Evolutionary conservation across 2,888 invertebrate species (phyloP).

Genomic region (Andrena dorsata): DNA sequence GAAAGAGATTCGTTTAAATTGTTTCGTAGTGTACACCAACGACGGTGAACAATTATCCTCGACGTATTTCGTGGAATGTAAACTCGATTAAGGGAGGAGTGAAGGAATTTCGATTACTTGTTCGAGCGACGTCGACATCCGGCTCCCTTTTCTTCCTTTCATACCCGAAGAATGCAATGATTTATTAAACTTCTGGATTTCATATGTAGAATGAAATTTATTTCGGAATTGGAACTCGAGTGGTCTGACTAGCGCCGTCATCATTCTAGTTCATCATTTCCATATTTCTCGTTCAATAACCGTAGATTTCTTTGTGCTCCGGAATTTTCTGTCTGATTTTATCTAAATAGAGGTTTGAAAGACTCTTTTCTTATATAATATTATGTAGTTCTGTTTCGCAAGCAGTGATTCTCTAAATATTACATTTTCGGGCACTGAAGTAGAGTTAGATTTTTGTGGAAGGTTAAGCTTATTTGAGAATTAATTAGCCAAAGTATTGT

Average conservation of each 20-base stretch:
- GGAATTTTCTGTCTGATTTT: not conserved
- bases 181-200: too few species aligned
- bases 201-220: too few species aligned
- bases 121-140: too few species aligned
- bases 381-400: too few species aligned
- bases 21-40: conserved; percentile 24
- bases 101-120: conserved; percentile 47
- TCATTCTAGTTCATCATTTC: conserved; percentile 3
- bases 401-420: too few species aligned
- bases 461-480: not conserved
- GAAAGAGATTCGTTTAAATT: conserved; percentile 58
- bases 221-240: too few species aligned
- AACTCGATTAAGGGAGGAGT: conserved; percentile 37
- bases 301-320: not conserved
- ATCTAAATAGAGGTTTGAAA: not conserved
- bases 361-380: too few species aligned
- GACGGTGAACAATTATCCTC: conserved; percentile 31
- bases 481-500: not conserved
- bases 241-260: conserved; percentile 3
- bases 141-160: too few species aligned
- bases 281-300: not conserved
- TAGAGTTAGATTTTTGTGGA: too few species aligned
- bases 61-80: conserved; percentile 39
- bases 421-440: too few species aligned
- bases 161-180: too few species aligned